Evolutionary conservation across 1,140 invertebrate species (phyloP), one percentile per base, ranked within the genome.

Genomic region (Drosophila dunni): DNA sequence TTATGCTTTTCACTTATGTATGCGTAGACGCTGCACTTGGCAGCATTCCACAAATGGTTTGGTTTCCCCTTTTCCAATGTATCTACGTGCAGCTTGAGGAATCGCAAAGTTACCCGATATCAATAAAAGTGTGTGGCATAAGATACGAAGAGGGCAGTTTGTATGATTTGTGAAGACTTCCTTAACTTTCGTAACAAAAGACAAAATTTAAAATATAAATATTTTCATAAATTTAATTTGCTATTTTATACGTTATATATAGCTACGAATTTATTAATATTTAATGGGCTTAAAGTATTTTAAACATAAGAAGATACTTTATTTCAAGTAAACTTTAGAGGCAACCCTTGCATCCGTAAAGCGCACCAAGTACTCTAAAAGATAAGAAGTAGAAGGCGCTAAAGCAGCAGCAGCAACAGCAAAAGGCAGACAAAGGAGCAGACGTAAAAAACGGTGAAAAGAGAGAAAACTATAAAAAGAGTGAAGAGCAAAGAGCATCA

Each of bases 31-130:
- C n/a, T 60, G 45, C 44, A 50, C 60, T 50, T 33, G 53, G 48
- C 80, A 70, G 79, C 79, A 82, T 83, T 82, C 80, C 79, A 78
- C 64, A 66, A 80, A 81, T 82, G 78, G 61, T 40, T 56, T 56
- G 24, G 24, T 29, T 29, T 29, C 24, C 17, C 13, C 53, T 70
- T 78, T 61, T 63, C 10, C 24, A 42, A 51, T 50, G 24, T 42
- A 34, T 57, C 40, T 36, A 42, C 7, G 34, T 63, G 40, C 38
- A 63, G 50, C 36, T 58, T 63, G 66, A 63, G 75, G 70, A 81
- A 81, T 78, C 81, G 69, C 74, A 78, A 78, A 78, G 74, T 68
- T 81, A 85, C 78, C 66, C 51, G 81, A 78, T 85, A 85, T 85
- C 81, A 81, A 85, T 85, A 85, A 85, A 84, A 54, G 66, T 71